These are phyloP conservation scores for Cirrhinus molitorella DNA, from an alignment of 2,797 vertebrate species.

Conservation along the genomic window DNA sequence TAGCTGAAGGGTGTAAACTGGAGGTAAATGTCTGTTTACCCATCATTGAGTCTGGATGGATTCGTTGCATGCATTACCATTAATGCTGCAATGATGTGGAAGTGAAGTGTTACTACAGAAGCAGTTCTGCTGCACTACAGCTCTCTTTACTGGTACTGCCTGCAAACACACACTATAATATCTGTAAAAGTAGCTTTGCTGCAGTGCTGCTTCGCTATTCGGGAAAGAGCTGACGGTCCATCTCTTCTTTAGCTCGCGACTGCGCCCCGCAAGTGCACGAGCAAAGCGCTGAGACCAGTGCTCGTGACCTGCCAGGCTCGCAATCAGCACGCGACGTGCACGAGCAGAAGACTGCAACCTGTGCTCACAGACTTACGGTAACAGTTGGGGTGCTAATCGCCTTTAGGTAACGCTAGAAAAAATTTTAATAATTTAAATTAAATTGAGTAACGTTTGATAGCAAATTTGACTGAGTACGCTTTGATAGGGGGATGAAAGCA, in stretches of 20 bases:
- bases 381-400: not conserved
- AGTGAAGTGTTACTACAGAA: conserved; percentile 41
- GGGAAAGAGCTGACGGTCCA: conserved; percentile 77
- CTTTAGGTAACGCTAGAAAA: not conserved
- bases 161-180: conserved; percentile 29
- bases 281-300: not conserved
- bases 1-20: conserved; percentile 51
- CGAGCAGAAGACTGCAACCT: conserved; percentile 27
- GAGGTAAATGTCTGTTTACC: conserved; percentile 82
- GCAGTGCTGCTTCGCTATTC: conserved; percentile 62
- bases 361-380: not conserved
- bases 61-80: conserved; percentile 99
- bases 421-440: too few relatives aligned
- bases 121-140: conserved; percentile 28
- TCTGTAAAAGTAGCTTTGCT: conserved; percentile 48
- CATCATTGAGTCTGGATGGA: conserved; percentile 99
- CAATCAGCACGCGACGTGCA: conserved; percentile 41
- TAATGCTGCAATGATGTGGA: conserved; percentile 95
- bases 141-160: conserved; percentile 52
- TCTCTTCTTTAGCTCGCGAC: conserved; percentile 67
- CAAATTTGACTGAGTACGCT: not conserved
- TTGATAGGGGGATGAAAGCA: not conserved
- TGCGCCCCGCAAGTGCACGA: conserved; percentile 47
- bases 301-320: conserved; percentile 39
- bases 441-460: too few relatives aligned